Percentiles rank a stretch among this genome's conserved stretches.
Evolutionary conservation across 2,888 invertebrate genomes (phyloP).

Genomic region (Endotricha flammealis): DNA sequence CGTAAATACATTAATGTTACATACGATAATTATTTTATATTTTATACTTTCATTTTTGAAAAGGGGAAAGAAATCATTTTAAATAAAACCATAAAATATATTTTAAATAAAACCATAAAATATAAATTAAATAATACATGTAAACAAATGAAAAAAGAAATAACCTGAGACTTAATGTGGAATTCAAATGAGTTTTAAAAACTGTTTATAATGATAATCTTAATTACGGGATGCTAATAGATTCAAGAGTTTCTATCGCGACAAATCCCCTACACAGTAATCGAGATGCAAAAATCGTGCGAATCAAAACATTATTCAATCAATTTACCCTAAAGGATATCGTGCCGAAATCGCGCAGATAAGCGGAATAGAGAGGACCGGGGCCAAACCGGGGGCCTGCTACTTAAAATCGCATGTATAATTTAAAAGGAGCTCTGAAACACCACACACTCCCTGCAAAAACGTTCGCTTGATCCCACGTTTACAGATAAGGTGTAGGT

Average conservation of each 20-base stretch:
- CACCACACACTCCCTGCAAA: conserved; percentile 25
- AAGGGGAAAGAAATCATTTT: no score
- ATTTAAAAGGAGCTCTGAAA: conserved; percentile 49
- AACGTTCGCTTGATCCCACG: conserved; percentile 20
- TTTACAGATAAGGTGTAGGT: conserved; percentile 23
- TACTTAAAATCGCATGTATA: conserved; percentile 63
- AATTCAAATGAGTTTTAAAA: no score
- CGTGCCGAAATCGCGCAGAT: conserved; percentile 48
- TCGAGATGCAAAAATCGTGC: conserved; percentile 29
- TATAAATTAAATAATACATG: no score
- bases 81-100: no score
- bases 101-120: no score
- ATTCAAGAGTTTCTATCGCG: not conserved
- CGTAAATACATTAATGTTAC: no score
- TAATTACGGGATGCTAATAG: not conserved
- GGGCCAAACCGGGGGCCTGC: conserved; percentile 36
- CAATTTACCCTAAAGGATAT: conserved; percentile 51
- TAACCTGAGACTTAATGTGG: no score
- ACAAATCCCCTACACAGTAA: conserved; percentile 8
- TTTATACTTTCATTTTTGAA: no score
- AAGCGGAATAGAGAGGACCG: conserved; percentile 40
- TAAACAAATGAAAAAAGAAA: no score
- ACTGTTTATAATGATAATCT: no score
- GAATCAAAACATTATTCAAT: conserved; percentile 53
- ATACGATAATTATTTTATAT: no score